Base-by-base conservation (phyloP, 2,888 invertebrate genomes). In the Mimas tiliae region DNA sequence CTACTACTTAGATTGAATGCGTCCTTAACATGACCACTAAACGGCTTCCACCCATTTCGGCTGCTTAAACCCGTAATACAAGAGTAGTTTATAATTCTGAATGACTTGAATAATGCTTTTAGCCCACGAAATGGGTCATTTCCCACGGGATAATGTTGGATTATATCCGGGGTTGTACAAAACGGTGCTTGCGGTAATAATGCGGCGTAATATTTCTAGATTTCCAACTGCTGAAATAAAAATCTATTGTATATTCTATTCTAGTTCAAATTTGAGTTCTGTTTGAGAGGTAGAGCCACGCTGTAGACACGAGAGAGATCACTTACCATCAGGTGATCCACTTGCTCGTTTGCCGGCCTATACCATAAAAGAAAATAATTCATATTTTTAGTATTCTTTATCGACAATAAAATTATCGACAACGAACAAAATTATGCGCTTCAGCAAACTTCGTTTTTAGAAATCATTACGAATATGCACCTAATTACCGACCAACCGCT, bases 91-190 rank as follows among this genome's bases (percentile, higher is more conserved):
- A 58, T 58, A 42, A 58, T 42, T 55, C 38, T 16, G 55, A 55
- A 58, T 12, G 38, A 42, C 58, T 42, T 58, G 58, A 12, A 58
- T 19, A 58, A 58, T 19, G 58, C 58, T 58, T 58, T 58, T 11
- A 58, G 19, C 12, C 58, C 58, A 12, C 19, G 16, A 58, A 58
- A 58, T 58, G 42, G 58, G 19, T 19, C 19, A 58, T 19, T 58
- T 21, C 58, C 42, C 42, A 11, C 11, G 19, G 58, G 58, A 19
- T 58, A 38, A 58, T 6, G 38, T 16, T 1, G 58, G 58, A 58
- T 58, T 58, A 58, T 19, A 38, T 42, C 42, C 58, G 38, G 38
- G 58, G 19, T 19, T 11, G 3, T n/a, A 19, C 58, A 38, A 42
- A 38, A 19, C 38, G 11, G n/a, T 16, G 19, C 42, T 55, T 42